phyloP scores from a whole-genome alignment of 2,797 vertebrate genomes.

The Prunella strophiata region DNA sequence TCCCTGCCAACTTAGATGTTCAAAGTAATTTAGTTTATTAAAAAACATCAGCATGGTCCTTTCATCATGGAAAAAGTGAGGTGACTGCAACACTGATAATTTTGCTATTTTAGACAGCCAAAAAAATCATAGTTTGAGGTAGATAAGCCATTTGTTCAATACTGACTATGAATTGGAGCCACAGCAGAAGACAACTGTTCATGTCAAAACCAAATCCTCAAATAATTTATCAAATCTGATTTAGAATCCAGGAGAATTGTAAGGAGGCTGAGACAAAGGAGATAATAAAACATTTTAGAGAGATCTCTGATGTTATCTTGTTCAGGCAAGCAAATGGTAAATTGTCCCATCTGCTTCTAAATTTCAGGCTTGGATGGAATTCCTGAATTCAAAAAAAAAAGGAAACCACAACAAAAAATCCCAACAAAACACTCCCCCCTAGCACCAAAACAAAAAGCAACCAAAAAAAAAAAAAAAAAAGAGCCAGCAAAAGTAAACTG shows the following conservation, averaged over 20 bases:
- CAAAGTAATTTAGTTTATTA: neutral
- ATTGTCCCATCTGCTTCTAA: neutral
- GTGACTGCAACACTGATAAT: neutral
- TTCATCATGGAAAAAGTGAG: neutral
- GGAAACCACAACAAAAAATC: fast-evolving
- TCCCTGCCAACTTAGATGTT: neutral
- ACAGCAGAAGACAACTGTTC: neutral
- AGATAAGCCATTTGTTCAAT: neutral
- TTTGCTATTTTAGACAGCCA: neutral
- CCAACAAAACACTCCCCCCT: neutral
- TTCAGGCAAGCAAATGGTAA: neutral
- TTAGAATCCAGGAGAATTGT: neutral
- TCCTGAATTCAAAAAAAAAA: neutral
- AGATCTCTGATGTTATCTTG: neutral
- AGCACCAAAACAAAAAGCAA: neutral
- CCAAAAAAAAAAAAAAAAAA: neutral
- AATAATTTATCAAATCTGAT: neutral
- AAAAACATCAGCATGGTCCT: neutral
- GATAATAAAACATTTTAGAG: neutral
- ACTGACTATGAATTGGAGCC: neutral
- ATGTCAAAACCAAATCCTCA: neutral
- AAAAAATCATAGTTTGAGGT: neutral
- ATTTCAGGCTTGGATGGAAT: neutral
- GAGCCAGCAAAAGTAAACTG: neutral
- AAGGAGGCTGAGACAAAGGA: neutral